Evolutionary conservation across 2,888 invertebrate genomes (phyloP), one percentile per base, ranked within the genome.

Genomic region (Meghimatium bilineatum): DNA sequence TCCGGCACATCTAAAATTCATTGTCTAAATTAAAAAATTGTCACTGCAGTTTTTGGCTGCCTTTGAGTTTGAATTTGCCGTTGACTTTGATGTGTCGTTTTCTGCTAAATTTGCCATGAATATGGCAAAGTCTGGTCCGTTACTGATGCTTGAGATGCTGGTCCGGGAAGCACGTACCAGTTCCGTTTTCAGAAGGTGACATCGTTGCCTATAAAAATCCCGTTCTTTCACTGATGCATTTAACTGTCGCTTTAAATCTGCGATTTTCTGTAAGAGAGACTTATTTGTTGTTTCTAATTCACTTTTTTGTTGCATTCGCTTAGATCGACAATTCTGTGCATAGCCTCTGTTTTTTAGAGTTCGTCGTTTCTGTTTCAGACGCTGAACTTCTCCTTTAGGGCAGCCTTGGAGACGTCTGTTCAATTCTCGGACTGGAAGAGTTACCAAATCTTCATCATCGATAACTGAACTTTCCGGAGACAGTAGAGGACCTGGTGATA

Each of bases 281-380:
- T 96, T 91, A 94, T 98, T 98, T 87, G 96, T 96, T 92, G 96
- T 95, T 94, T 98, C 98, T 91, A 98, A 94, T 93, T 97, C 97
- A 92, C 97, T 96, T 8, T 97, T 95, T 93, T 98, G 98, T 92
- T 97, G 97, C 86, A 98, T 94, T 78, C 98, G 95, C 94, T 98
- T 98, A 91, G 97, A 97, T 88, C 98, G 96, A 93, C 98, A 99
- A 94, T 98, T 98, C 94, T 98, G 98, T 83, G 98, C 98, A 94
- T 99, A 98, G 26, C 92, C 92, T 5, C 98, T 96, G 94, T 98
- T 98, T 94, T 99, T 99, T 67, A 99, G 94, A 67, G 98, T 99
- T 89, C 98, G 95, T 76, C 98, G 95, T 94, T 98, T 98, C 94
- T 98, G 98, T 94, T 98, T 99, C 88, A 98, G 95, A 85, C 97